Evolutionary conservation across 1,140 invertebrate genomes (phyloP).

Genomic region (Frieseomelitta varia): DNA sequence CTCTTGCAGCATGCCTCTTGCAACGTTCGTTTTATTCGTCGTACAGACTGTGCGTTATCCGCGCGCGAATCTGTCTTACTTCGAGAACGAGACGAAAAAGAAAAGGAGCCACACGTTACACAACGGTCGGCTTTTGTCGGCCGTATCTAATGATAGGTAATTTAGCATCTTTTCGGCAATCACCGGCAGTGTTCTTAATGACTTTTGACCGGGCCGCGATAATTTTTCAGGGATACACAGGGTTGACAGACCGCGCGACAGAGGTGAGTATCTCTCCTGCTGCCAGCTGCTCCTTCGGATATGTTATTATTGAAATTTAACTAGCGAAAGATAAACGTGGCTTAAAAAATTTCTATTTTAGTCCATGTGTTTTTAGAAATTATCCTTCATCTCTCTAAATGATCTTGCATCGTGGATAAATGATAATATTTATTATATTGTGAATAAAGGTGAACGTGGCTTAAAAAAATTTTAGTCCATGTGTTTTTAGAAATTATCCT

Average conservation of each 20-base stretch:
- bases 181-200: slow-evolving; percentile 48
- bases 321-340: not conserved
- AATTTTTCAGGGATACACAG: slow-evolving; percentile 33
- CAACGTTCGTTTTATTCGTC: not conserved
- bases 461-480: too few species aligned
- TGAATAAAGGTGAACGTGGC: not conserved
- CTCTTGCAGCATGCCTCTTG: not conserved
- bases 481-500: not conserved
- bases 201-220: slow-evolving; percentile 38
- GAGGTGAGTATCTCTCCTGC: not conserved
- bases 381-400: not conserved
- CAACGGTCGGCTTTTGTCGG: slow-evolving; percentile 31
- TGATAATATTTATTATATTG: too few species aligned
- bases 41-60: not conserved
- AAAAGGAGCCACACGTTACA: not conserved
- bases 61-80: slow-evolving; percentile 3
- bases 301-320: not conserved
- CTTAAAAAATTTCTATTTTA: not conserved
- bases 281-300: slow-evolving; percentile 5
- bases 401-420: too few species aligned
- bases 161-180: slow-evolving; percentile 52
- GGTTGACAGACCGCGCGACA: slow-evolving; percentile 20
- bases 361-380: fast-evolving
- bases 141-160: slow-evolving; percentile 58
- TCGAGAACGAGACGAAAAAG: slow-evolving; percentile 12